A percentile compares a stretch with the other conserved stretches of the same genome.
These are phyloP conservation scores for Tyrannus savana DNA, from an alignment of 2,113 vertebrate species.

Conservation along the genomic window DNA sequence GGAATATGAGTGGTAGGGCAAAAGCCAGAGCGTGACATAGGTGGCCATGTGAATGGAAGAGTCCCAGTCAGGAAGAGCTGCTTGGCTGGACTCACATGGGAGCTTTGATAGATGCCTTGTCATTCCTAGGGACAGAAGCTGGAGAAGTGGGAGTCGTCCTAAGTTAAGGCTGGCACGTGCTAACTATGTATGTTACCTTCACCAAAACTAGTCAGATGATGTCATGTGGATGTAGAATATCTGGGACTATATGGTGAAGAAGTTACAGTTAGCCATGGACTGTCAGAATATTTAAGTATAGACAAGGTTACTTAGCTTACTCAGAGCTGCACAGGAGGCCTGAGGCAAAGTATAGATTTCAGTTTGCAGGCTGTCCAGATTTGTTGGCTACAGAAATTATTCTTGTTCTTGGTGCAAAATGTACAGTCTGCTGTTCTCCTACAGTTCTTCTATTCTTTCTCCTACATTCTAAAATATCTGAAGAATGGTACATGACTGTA, in stretches of 20 bases:
- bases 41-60: not conserved
- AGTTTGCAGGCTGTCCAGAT: not conserved
- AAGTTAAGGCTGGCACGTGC: not conserved
- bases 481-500: constrained; percentile 46
- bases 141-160: not conserved
- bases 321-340: not conserved
- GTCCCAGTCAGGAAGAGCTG: not conserved
- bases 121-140: not conserved
- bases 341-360: not conserved
- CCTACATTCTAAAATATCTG: constrained; percentile 57
- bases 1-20: not conserved
- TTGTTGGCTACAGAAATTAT: not conserved
- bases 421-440: not conserved
- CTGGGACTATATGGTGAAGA: not conserved
- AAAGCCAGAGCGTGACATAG: not conserved
- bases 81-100: not conserved
- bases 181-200: accelerated
- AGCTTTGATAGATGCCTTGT: not conserved
- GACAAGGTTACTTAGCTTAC: not conserved
- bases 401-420: constrained; percentile 33
- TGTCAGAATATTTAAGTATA: not conserved
- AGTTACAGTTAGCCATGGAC: not conserved
- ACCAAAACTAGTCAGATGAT: not conserved
- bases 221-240: not conserved
- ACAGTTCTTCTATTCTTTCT: constrained; percentile 42